Percentiles rank a stretch among this genome's conserved stretches.
Evolutionary conservation across 1,140 invertebrate genomes (phyloP).

Genomic region (Aphelenchoides fujianensis): DNA sequence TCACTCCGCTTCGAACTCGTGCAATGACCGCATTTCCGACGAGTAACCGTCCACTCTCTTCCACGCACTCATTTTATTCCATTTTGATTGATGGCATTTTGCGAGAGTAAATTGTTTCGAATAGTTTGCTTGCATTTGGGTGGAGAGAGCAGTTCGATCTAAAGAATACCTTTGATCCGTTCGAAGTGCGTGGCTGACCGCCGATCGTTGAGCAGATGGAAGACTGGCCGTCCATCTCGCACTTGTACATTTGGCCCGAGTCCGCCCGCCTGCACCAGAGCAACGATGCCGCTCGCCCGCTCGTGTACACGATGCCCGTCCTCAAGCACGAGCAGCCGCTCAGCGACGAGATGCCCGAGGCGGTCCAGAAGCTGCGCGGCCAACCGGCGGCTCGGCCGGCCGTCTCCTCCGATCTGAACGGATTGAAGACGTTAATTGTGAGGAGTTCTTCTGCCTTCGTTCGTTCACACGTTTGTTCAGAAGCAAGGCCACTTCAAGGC

Average conservation of each 20-base stretch:
- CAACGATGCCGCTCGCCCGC: not conserved
- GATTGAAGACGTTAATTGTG: slow-evolving; percentile 25
- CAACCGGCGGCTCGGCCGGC: not conserved
- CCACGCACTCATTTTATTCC: too few species aligned
- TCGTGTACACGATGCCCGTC: slow-evolving; percentile 29
- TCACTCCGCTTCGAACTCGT: too few species aligned
- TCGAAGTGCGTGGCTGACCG: too few species aligned
- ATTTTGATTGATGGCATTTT: too few species aligned
- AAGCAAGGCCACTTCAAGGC: not conserved
- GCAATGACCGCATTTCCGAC: too few species aligned
- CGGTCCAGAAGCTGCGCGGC: not conserved
- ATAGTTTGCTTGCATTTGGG: too few species aligned
- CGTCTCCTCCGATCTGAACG: slow-evolving; percentile 1
- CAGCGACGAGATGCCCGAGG: slow-evolving; percentile 16
- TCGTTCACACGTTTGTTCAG: not conserved
- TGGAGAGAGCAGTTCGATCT: too few species aligned
- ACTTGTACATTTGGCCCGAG: slow-evolving; percentile 33
- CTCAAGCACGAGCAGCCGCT: slow-evolving; percentile 18
- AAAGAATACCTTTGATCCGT: too few species aligned
- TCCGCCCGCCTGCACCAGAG: slow-evolving; percentile 23
- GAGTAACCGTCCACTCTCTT: too few species aligned
- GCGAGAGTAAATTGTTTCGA: too few species aligned
- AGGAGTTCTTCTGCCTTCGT: not conserved
- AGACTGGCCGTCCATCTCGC: slow-evolving; percentile 20
- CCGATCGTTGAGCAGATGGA: too few species aligned